These are phyloP conservation scores for Cynaeus angustus DNA, from an alignment of 2,888 invertebrate species.

Conservation along the genomic window DNA sequence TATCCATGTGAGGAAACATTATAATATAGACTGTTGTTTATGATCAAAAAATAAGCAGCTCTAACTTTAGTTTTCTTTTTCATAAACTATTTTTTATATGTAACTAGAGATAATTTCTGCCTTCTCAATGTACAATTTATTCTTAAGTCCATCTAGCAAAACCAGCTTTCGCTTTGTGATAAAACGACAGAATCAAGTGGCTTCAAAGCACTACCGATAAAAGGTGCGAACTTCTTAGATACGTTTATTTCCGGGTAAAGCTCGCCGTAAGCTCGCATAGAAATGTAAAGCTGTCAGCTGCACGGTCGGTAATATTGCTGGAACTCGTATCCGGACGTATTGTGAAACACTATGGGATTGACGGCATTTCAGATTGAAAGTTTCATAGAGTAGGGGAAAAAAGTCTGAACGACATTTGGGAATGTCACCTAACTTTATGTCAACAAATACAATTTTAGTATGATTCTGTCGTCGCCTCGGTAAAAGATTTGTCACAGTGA, in stretches of 20 bases:
- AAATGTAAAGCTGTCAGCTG: conserved; percentile 64
- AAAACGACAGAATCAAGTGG: conserved; percentile 51
- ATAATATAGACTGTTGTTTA: too few relatives aligned
- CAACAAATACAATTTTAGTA: conserved; percentile 37
- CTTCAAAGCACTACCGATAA: conserved; percentile 52
- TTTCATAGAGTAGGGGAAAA: conserved; percentile 50
- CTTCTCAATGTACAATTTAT: conserved; percentile 3
- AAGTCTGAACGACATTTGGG: conserved; percentile 40
- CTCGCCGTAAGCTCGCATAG: conserved; percentile 61
- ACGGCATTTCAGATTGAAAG: conserved; percentile 63
- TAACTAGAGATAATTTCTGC: background rate
- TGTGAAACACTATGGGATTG: conserved; percentile 59
- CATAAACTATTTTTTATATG: too few relatives aligned
- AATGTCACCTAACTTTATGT: conserved; percentile 41
- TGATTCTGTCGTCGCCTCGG: conserved; percentile 15
- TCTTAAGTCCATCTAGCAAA: conserved; percentile 2
- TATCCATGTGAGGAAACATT: too few relatives aligned
- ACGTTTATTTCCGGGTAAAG: conserved; percentile 59
- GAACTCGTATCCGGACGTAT: conserved; percentile 61
- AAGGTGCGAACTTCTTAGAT: conserved; percentile 58
- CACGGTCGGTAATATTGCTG: conserved; percentile 61
- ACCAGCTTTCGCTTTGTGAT: conserved; percentile 5
- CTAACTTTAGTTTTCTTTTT: background rate
- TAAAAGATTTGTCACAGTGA: background rate
- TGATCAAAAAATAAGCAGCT: too few relatives aligned